Percentiles rank a stretch among this genome's conserved stretches.
phyloP scores from a whole-genome alignment of 2,113 vertebrate species.

The Sclerurus mexicanus region DNA sequence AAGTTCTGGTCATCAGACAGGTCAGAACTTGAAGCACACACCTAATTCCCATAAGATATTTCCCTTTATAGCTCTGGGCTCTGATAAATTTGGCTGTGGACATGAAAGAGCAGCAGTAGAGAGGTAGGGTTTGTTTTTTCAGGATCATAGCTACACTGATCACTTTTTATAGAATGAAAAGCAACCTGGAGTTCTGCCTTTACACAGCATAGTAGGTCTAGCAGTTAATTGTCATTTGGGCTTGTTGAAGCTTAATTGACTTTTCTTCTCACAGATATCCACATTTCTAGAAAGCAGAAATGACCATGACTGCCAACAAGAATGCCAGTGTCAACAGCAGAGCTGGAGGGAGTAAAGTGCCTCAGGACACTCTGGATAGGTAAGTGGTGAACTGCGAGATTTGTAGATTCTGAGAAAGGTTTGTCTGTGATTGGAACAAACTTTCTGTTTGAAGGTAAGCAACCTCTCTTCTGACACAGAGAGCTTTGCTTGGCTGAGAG shows the following conservation, averaged over 20 bases:
- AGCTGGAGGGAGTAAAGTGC: conserved; percentile 88
- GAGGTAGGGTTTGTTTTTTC: background rate
- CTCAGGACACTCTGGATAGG: conserved; percentile 87
- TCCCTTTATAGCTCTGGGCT: background rate
- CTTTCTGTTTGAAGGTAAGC: background rate
- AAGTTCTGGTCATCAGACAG: background rate
- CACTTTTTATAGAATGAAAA: background rate
- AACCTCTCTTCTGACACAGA: background rate
- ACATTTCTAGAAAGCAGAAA: conserved; percentile 77
- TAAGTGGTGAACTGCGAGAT: conserved; percentile 71
- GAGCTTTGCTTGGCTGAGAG: background rate
- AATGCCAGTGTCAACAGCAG: conserved; percentile 85
- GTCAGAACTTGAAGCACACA: background rate
- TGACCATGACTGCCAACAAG: conserved; percentile 99
- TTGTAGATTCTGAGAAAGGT: background rate
- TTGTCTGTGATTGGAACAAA: background rate
- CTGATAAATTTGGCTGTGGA: background rate
- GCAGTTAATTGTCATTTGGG: background rate
- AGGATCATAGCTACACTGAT: background rate
- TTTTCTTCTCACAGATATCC: conserved; percentile 78
- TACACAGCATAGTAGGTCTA: background rate
- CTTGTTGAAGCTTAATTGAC: background rate
- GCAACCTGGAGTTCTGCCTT: background rate
- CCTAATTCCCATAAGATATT: background rate
- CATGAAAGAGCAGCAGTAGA: background rate